These are phyloP conservation scores for Brachionus asplanchnoidis DNA, from an alignment of 1,140 invertebrate genomes.

Conservation along the genomic window DNA sequence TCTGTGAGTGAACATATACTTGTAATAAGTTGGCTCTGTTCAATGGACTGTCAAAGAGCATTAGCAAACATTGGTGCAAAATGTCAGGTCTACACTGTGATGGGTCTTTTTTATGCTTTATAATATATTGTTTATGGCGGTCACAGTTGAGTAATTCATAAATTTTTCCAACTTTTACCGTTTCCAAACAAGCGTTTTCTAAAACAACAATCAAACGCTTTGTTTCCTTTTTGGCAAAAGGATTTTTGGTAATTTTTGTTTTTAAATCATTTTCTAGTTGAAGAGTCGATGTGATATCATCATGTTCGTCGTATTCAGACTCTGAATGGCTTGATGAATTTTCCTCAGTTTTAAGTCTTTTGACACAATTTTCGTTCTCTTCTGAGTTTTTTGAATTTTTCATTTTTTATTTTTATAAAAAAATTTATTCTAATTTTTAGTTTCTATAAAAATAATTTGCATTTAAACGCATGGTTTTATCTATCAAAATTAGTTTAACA, in stretches of 20 bases:
- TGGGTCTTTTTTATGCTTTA: slow-evolving; percentile 76
- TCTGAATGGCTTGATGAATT: neutral
- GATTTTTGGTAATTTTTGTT: slow-evolving; percentile 13
- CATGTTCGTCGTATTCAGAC: neutral
- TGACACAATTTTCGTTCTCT: neutral
- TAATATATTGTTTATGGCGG: slow-evolving; percentile 76
- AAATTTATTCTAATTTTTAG: neutral
- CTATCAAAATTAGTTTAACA: neutral
- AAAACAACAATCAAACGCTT: slow-evolving; percentile 87
- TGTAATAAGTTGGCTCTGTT: slow-evolving; percentile 70
- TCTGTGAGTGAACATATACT: slow-evolving; percentile 86
- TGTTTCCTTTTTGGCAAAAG: slow-evolving; percentile 16
- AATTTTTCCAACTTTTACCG: slow-evolving; percentile 81
- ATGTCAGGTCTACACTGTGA: slow-evolving; percentile 85
- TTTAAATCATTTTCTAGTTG: slow-evolving; percentile 24
- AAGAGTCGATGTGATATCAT: slow-evolving; percentile 2
- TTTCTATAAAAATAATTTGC: neutral
- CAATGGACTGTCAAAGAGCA: slow-evolving; percentile 91
- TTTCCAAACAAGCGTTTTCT: slow-evolving; percentile 88
- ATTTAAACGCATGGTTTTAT: neutral
- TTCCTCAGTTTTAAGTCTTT: neutral
- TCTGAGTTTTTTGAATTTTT: slow-evolving; percentile 5
- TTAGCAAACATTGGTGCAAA: slow-evolving; percentile 82
- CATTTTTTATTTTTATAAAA: neutral
- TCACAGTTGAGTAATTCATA: slow-evolving; percentile 91